phyloP scores from a whole-genome alignment of 2,113 vertebrate species.

The Phalacrocorax brasilianus region DNA sequence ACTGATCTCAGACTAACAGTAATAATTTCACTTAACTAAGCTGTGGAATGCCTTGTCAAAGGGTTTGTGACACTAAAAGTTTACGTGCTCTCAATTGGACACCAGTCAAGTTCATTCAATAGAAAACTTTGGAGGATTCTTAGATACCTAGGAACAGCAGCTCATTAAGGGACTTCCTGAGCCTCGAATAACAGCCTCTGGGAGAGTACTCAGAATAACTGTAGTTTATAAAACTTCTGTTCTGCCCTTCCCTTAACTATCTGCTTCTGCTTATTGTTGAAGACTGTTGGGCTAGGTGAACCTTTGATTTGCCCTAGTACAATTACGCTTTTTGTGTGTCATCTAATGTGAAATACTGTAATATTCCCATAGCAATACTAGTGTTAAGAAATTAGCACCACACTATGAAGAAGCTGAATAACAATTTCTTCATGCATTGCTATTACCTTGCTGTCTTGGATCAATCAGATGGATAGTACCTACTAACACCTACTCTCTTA shows the following conservation, averaged over 20 bases:
- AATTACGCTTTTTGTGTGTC: not conserved
- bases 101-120: not conserved
- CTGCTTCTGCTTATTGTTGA: not conserved
- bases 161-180: not conserved
- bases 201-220: not conserved
- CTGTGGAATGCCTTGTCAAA: not conserved
- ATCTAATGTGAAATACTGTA: not conserved
- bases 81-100: not conserved
- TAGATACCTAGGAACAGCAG: not conserved
- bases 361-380: not conserved
- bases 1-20: not conserved
- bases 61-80: not conserved
- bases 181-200: not conserved
- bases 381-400: not conserved
- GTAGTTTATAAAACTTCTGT: not conserved
- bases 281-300: not conserved
- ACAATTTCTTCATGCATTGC: not conserved
- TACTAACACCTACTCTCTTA: not conserved
- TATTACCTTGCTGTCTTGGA: not conserved
- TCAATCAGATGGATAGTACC: not conserved
- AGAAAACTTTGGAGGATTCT: not conserved
- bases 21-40: not conserved
- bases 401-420: not conserved
- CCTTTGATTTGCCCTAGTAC: not conserved
- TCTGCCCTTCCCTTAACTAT: not conserved